Evolutionary conservation across 2,888 invertebrate species (phyloP).

Genomic region (Acleris literana): DNA sequence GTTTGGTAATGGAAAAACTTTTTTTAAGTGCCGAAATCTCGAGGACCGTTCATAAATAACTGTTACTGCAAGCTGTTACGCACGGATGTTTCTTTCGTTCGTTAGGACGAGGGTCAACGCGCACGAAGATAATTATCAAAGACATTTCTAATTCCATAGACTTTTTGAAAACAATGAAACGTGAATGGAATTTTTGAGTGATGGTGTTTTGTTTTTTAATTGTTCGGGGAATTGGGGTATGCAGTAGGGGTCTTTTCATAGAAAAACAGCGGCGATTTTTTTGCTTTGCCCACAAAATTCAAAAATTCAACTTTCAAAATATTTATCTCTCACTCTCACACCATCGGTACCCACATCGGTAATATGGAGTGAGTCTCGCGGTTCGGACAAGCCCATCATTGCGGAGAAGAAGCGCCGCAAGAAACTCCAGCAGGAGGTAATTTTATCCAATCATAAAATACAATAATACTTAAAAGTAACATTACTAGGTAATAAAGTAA

Average conservation of each 20-base stretch:
- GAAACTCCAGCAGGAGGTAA: too few species aligned
- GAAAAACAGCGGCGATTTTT: too few species aligned
- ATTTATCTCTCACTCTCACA: too few species aligned
- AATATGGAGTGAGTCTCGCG: too few species aligned
- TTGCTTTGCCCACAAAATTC: too few species aligned
- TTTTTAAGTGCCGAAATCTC: constrained; percentile 75
- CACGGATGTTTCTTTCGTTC: constrained; percentile 65
- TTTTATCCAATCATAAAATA: too few species aligned
- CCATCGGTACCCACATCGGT: too few species aligned
- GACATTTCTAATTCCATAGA: constrained; percentile 53
- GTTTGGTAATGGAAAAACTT: constrained; percentile 80
- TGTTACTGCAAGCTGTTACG: constrained; percentile 80
- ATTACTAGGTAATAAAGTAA: too few species aligned
- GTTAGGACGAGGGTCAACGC: constrained; percentile 66
- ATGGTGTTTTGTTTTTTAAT: constrained; percentile 21
- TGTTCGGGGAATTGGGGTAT: constrained; percentile 11
- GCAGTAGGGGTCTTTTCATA: background rate
- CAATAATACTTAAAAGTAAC: too few species aligned
- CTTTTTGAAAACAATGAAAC: constrained; percentile 55
- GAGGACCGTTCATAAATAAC: constrained; percentile 76
- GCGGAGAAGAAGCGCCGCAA: too few species aligned
- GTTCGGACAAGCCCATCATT: too few species aligned
- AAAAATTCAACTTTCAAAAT: too few species aligned
- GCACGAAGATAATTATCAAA: constrained; percentile 79
- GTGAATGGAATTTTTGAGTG: constrained; percentile 45